Conservation (phyloP, 2,113 vertebrate genomes). For the Grallaria varia region DNA sequence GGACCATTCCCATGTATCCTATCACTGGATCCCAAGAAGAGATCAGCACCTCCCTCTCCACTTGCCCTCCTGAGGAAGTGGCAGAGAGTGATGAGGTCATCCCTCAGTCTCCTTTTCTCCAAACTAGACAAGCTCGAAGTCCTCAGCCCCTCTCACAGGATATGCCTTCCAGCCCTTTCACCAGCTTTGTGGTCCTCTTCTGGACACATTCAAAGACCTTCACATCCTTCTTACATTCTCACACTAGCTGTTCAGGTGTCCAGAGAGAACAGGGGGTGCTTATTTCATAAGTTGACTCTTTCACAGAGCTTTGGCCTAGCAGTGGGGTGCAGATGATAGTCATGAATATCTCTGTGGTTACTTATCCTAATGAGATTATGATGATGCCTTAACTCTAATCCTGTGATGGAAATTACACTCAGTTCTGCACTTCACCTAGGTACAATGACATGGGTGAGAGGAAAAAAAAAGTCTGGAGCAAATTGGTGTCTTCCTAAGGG, state of each 20-base stretch:
- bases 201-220: background rate
- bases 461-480: background rate
- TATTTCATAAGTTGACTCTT: rapidly evolving
- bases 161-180: background rate
- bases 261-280: background rate
- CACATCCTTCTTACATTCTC: background rate
- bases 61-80: background rate
- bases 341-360: background rate
- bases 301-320: background rate
- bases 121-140: background rate
- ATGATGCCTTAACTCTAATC: background rate
- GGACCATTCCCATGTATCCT: background rate
- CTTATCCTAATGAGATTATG: background rate
- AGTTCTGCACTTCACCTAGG: background rate
- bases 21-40: background rate
- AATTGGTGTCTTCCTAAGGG: background rate
- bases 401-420: background rate
- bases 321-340: background rate
- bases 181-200: background rate
- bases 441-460: background rate
- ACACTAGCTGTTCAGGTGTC: background rate
- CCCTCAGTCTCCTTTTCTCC: background rate
- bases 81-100: background rate
- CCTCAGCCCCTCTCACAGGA: background rate
- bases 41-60: background rate